Evolutionary conservation across 1,140 invertebrate species (phyloP).

Genomic region (Eriocheir sinensis): DNA sequence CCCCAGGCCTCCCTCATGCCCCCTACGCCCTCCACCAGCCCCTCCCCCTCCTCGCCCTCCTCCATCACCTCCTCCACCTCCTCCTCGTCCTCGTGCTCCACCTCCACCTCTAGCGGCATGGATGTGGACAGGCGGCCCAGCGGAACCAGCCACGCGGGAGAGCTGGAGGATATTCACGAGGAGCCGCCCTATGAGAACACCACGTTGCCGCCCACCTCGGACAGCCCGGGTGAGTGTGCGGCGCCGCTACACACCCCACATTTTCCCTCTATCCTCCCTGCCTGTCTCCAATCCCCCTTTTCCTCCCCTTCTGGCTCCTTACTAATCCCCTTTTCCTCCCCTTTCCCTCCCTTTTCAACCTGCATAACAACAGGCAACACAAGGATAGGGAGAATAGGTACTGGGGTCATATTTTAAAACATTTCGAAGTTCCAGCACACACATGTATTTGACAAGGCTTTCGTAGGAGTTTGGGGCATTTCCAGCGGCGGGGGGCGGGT

Average conservation of each 20-base stretch:
- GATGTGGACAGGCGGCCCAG: slow-evolving; percentile 68
- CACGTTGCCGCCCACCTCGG: slow-evolving; percentile 53
- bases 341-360: too few relatives aligned
- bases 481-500: too few relatives aligned
- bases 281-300: background rate
- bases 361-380: too few relatives aligned
- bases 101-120: background rate
- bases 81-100: slow-evolving; percentile 49
- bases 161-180: slow-evolving; percentile 82
- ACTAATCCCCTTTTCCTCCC: too few relatives aligned
- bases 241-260: background rate
- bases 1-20: slow-evolving; percentile 60
- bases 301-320: background rate
- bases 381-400: too few relatives aligned
- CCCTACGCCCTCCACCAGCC: slow-evolving; percentile 44
- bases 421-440: too few relatives aligned
- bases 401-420: too few relatives aligned
- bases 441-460: too few relatives aligned
- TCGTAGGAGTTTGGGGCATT: too few relatives aligned
- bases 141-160: slow-evolving; percentile 73
- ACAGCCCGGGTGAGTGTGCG: slow-evolving; percentile 1
- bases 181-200: slow-evolving; percentile 81
- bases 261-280: too few relatives aligned
- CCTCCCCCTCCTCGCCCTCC: slow-evolving; percentile 56
- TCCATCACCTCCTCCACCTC: slow-evolving; percentile 53